These are phyloP conservation scores for Amblyjoppa fuscipennis DNA, from an alignment of 2,888 invertebrate species.

Conservation along the genomic window DNA sequence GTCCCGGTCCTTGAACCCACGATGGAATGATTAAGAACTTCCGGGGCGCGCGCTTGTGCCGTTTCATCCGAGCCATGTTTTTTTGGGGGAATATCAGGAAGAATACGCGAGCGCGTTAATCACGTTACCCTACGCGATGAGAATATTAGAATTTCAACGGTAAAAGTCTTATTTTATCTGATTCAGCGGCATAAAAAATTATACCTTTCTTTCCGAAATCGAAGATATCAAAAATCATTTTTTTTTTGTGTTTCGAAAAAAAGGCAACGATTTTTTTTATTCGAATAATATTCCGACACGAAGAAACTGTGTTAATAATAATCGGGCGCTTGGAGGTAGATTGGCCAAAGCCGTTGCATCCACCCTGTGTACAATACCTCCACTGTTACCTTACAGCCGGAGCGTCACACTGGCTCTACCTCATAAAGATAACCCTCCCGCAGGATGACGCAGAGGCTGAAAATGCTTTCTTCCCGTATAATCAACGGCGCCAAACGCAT, in stretches of 20 bases:
- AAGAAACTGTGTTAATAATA: not conserved
- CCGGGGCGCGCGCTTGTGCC: conserved; percentile 52
- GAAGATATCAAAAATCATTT: not conserved
- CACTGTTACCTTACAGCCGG: conserved; percentile 56
- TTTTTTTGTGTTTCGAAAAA: not conserved
- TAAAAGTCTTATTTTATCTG: conserved; percentile 6
- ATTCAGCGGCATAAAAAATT: not conserved
- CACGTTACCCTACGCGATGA: conserved; percentile 4
- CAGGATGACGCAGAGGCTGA: conserved; percentile 63
- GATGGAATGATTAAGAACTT: conserved; percentile 68
- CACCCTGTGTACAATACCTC: conserved; percentile 38
- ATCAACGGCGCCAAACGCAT: conserved; percentile 49
- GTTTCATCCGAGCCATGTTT: conserved; percentile 25
- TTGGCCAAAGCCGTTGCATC: conserved; percentile 33
- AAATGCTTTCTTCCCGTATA: conserved; percentile 56
- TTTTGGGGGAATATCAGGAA: conserved; percentile 48
- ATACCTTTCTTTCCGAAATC: not conserved
- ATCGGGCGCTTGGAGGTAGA: not conserved
- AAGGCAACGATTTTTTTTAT: not conserved
- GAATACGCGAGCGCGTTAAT: conserved; percentile 53
- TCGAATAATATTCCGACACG: not conserved
- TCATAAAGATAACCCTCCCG: conserved; percentile 61
- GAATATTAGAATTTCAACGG: not conserved
- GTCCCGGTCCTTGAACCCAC: conserved; percentile 64
- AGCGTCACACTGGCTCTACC: conserved; percentile 56